Percentiles rank a stretch among this genome's conserved stretches.
Evolutionary conservation across 2,888 invertebrate species (phyloP).

Genomic region (Zaprionus bogoriensis): DNA sequence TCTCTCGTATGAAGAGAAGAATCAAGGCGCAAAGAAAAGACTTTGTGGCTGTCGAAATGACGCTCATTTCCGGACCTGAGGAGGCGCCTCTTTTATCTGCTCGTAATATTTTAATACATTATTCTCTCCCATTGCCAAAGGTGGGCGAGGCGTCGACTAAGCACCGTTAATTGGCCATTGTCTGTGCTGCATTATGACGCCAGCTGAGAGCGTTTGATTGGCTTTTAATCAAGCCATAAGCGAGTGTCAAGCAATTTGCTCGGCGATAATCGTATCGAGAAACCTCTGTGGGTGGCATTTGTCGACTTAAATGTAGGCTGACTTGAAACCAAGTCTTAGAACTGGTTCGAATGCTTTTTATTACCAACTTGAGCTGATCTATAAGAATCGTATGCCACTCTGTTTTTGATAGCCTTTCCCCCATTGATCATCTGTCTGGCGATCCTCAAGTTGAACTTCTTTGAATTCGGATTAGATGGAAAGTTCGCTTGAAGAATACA

Average conservation of each 20-base stretch:
- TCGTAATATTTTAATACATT: conserved; percentile 40
- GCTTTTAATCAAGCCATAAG: conserved; percentile 56
- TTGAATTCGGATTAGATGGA: background rate
- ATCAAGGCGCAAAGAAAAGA: conserved; percentile 22
- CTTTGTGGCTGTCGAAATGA: conserved; percentile 44
- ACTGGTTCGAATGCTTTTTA: background rate
- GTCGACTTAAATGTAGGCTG: background rate
- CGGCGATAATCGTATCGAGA: conserved; percentile 31
- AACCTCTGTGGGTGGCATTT: conserved; percentile 10
- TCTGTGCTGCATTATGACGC: conserved; percentile 10
- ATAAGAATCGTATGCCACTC: background rate
- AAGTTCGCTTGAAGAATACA: background rate
- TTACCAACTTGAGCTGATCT: background rate
- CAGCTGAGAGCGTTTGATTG: conserved; percentile 55
- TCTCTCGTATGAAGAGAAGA: conserved; percentile 1
- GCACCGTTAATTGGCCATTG: conserved; percentile 44
- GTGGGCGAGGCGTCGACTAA: conserved; percentile 50
- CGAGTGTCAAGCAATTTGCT: conserved; percentile 64
- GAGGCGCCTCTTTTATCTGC: conserved; percentile 65
- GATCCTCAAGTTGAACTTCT: background rate
- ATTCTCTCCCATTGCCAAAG: conserved; percentile 2
- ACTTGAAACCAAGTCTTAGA: no score
- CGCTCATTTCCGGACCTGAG: conserved; percentile 58
- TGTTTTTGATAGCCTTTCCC: background rate
- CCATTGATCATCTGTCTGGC: background rate